Percentiles rank a stretch among this genome's conserved stretches.
Evolutionary conservation across 2,888 invertebrate genomes (phyloP).

Genomic region (Tanaodytes sp.): DNA sequence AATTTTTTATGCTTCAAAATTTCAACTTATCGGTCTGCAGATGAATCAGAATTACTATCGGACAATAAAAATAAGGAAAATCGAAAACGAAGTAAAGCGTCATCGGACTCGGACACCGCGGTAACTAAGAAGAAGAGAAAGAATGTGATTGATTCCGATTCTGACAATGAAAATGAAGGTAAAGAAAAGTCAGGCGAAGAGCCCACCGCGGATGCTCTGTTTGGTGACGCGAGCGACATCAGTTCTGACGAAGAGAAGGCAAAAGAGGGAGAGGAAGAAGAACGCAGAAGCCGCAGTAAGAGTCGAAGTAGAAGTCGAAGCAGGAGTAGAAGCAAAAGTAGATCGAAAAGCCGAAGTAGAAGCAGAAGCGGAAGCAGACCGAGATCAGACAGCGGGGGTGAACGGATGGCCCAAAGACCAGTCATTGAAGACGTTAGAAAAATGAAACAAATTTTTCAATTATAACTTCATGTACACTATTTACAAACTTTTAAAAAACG

Average conservation of each 20-base stretch:
- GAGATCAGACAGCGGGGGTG: conserved; percentile 68
- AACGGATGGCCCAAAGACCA: conserved; percentile 62
- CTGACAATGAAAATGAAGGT: conserved; percentile 74
- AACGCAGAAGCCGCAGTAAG: conserved; percentile 57
- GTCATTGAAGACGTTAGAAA: conserved; percentile 64
- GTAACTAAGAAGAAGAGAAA: conserved; percentile 74
- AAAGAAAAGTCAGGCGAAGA: conserved; percentile 71
- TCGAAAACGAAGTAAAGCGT: conserved; percentile 65
- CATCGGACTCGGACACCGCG: conserved; percentile 65
- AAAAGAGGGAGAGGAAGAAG: conserved; percentile 53
- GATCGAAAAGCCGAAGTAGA: conserved; percentile 69
- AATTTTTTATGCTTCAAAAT: too few relatives aligned
- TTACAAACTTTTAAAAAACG: too few relatives aligned
- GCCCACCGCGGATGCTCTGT: conserved; percentile 87
- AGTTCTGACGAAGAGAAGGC: conserved; percentile 86
- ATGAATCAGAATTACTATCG: too few relatives aligned
- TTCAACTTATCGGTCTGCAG: too few relatives aligned
- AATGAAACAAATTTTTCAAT: neutral
- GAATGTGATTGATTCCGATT: conserved; percentile 79
- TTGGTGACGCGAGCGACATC: conserved; percentile 95
- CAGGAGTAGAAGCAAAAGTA: conserved; percentile 70
- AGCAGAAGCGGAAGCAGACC: conserved; percentile 64
- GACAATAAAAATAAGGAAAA: conserved; percentile 9
- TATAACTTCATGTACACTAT: too few relatives aligned
- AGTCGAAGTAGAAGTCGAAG: conserved; percentile 71